These are phyloP conservation scores for Corticium candelabrum DNA, from an alignment of 37 sponge, comb jelly and placozoan genomes.

Conservation along the genomic window DNA sequence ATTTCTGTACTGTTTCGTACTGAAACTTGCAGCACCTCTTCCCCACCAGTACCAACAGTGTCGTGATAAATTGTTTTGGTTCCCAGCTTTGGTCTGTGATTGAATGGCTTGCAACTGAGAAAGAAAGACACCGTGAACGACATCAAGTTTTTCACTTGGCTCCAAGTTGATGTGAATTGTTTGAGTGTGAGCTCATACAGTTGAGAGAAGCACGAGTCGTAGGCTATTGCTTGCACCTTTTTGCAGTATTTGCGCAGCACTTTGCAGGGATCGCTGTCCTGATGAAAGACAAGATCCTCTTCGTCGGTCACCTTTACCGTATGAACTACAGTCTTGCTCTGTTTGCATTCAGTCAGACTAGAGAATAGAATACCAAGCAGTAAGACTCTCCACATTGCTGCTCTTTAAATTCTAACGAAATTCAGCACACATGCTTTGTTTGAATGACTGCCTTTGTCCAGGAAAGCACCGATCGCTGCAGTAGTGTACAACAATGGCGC, in stretches of 20 bases:
- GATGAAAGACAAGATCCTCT: constrained; percentile 35
- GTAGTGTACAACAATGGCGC: no score
- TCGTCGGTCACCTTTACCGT: constrained; percentile 36
- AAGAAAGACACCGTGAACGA: constrained; percentile 50
- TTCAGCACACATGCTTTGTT: no score
- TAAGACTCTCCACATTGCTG: no score
- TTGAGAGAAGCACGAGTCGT: constrained; percentile 49
- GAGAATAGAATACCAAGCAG: no score
- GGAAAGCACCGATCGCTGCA: no score
- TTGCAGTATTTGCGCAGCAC: constrained; percentile 67
- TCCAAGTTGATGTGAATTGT: constrained; percentile 56
- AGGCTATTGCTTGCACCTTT: constrained; percentile 3
- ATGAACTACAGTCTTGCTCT: constrained; percentile 18
- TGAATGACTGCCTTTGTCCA: no score
- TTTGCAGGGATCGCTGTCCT: constrained; percentile 64
- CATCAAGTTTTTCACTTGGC: constrained; percentile 15
- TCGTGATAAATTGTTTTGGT: no score
- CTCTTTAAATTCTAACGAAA: no score
- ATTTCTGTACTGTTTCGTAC: neutral
- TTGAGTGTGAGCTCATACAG: constrained; percentile 38
- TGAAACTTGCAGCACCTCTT: neutral
- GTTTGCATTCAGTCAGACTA: no score
- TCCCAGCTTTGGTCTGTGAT: neutral
- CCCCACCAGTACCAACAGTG: no score
- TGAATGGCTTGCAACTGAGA: constrained; percentile 57